These are phyloP conservation scores for Drosophila setosimentum DNA, from an alignment of 2,888 invertebrate species.

Conservation along the genomic window DNA sequence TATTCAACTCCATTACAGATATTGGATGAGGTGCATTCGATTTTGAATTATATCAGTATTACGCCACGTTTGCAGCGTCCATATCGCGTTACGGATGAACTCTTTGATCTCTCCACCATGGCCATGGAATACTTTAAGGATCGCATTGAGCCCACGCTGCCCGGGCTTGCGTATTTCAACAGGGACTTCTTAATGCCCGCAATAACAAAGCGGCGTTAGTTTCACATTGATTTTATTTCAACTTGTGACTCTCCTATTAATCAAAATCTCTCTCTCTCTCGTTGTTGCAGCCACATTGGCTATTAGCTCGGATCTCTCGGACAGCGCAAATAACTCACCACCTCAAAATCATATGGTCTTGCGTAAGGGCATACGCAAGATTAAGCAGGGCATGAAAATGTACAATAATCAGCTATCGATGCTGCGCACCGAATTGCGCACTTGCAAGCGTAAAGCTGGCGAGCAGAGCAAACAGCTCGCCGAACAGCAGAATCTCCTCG, in stretches of 20 bases:
- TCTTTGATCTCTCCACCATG: slow-evolving; percentile 98
- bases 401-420: slow-evolving; percentile 93
- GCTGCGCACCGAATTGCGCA: slow-evolving; percentile 91
- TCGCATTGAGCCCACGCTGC: slow-evolving; percentile 94
- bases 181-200: slow-evolving; percentile 90
- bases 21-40: slow-evolving; percentile 95
- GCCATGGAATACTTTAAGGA: slow-evolving; percentile 99
- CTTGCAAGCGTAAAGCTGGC: slow-evolving; percentile 92
- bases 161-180: slow-evolving; percentile 94
- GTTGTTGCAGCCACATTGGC: slow-evolving; percentile 80
- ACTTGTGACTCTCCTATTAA: neutral
- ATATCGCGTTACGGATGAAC: slow-evolving; percentile 96
- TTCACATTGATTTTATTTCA: neutral
- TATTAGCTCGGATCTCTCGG: slow-evolving; percentile 82
- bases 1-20: slow-evolving; percentile 87
- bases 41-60: slow-evolving; percentile 92
- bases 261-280: slow-evolving; percentile 49
- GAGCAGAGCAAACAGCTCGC: slow-evolving; percentile 94
- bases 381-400: slow-evolving; percentile 95
- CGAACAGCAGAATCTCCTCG: slow-evolving; percentile 90
- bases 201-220: slow-evolving; percentile 81
- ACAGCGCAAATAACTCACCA: slow-evolving; percentile 85
- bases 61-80: slow-evolving; percentile 93
- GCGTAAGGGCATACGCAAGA: slow-evolving; percentile 93
- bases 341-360: slow-evolving; percentile 95